A percentile compares a stretch with the other conserved stretches of the same genome.
These are phyloP conservation scores for Cynopterus brachyotis DNA, from an alignment of 2,113 vertebrate species.

Conservation along the genomic window DNA sequence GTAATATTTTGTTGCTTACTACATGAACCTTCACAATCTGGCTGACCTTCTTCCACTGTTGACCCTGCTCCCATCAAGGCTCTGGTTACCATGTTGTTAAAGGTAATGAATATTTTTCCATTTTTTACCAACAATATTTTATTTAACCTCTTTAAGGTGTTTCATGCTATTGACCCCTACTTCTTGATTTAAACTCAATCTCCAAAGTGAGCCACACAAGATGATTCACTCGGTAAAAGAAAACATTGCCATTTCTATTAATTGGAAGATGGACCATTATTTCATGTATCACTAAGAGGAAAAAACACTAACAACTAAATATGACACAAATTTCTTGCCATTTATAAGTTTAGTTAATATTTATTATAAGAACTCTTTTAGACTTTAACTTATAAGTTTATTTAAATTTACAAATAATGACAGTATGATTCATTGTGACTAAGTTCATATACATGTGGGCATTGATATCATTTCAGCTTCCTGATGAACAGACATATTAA, in stretches of 20 bases:
- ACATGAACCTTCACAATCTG: neutral
- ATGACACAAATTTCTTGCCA: neutral
- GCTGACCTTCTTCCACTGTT: neutral
- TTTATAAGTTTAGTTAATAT: neutral
- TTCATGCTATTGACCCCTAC: neutral
- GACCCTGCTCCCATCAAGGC: neutral
- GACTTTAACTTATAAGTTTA: neutral
- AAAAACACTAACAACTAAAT: neutral
- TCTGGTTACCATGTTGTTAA: neutral
- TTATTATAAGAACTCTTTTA: neutral
- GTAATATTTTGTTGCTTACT: neutral
- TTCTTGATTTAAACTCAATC: neutral
- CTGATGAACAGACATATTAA: neutral
- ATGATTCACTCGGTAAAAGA: neutral
- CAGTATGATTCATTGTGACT: neutral
- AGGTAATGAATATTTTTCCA: neutral
- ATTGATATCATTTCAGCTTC: neutral
- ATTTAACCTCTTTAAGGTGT: neutral
- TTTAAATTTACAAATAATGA: conserved; percentile 16
- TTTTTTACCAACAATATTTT: neutral
- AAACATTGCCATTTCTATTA: neutral
- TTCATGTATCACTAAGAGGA: neutral
- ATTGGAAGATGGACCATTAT: neutral
- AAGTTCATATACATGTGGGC: neutral
- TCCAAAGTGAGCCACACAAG: neutral